Conservation (phyloP, 2,888 invertebrate species). For the Platypus cylindrus region DNA sequence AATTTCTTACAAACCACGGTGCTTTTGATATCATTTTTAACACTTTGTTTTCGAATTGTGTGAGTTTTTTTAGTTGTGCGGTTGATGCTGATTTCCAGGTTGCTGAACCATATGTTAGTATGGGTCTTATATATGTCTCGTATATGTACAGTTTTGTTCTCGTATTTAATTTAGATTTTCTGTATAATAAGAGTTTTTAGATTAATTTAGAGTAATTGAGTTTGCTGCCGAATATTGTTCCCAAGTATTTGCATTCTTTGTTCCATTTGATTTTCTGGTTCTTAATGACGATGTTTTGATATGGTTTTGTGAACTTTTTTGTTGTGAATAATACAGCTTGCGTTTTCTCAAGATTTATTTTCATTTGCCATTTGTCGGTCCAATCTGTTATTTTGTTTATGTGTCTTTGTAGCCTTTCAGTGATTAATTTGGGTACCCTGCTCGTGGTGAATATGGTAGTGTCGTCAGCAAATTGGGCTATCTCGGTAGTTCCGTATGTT, state of each 20-base stretch:
- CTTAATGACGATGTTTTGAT: not conserved
- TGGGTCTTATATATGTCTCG: not conserved
- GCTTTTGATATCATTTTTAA: not conserved
- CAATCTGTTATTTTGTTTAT: not conserved
- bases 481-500: not conserved
- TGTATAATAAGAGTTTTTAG: not conserved
- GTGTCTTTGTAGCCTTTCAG: not conserved
- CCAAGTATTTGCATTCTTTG: not conserved
- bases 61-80: not conserved
- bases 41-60: not conserved
- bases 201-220: not conserved
- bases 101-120: not conserved
- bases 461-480: conserved; percentile 3
- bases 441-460: not conserved
- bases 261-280: not conserved
- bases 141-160: not conserved
- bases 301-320: not conserved
- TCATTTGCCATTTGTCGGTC: conserved; percentile 3
- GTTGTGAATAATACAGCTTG: conserved; percentile 1
- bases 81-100: not conserved
- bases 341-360: conserved; percentile 1
- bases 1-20: not conserved
- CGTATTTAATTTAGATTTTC: not conserved
- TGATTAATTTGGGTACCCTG: not conserved
- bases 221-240: not conserved